Base-by-base conservation (phyloP, 2,888 invertebrate genomes). In the Chrysolina oricalcia region DNA sequence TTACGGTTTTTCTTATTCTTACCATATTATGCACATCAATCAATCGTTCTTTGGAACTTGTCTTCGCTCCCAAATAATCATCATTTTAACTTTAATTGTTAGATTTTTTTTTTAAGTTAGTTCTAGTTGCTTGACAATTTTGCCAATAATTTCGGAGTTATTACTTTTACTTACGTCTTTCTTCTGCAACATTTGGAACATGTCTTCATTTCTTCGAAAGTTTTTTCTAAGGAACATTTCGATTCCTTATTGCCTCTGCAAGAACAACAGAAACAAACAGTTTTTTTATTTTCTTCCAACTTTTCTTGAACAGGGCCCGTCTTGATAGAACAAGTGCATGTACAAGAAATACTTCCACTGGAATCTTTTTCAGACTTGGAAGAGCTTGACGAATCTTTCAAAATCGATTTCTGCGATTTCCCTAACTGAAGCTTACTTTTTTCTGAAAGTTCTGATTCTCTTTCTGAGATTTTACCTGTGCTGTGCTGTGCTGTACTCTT, bases 341-440 rank as follows among this genome's bases (percentile, higher is more conserved):
- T 68, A 27, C 62, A 73, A 15, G 67, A 67, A 17, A 67, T 19
- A 35, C 21, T 67, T 15, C 19, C 67, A 27, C 35, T 17, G 6
- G 43, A 11, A 17, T 67, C 66, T 43, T 35, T 62, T 17, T 68
- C 67, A 13, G 62, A 62, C 23, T 73, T 73, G 9, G 62, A 68
- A 9, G 48, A 67, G 17, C 67, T 73, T 2, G 67, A 41, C 0
- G 72, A 66, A 2, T 50, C 43, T 59, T 59, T 67, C 17, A 72
- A 43, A 27, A 66, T 41, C 15, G 72, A 72, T n/a, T 17, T 64
- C 35, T 67, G 48, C 6, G 67, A 48, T 40, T 62, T 73, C 17
- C 5, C 10, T 15, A 67, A 11, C 46, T 66, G 67, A 9, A 27
- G 23, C n/a, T n/a, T 67, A n/a, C 27, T 35, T 10, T n/a, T 50